Percentiles rank a stretch among this genome's conserved stretches.
phyloP scores from a whole-genome alignment of 1,140 invertebrate species.

The Dufourea novaeangliae region DNA sequence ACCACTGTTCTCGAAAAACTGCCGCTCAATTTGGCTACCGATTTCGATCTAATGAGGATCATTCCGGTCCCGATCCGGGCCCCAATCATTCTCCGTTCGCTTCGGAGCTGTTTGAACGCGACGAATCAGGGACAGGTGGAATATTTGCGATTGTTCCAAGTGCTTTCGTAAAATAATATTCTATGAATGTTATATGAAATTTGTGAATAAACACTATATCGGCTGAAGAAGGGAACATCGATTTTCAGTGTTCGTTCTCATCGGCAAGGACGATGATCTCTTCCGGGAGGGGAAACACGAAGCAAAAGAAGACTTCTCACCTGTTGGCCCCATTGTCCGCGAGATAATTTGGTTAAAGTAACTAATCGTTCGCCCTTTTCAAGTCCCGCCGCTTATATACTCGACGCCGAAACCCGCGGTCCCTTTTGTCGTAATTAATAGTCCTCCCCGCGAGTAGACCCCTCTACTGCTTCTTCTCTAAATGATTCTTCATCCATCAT shows the following conservation, averaged over 20 bases:
- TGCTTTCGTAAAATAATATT: background rate
- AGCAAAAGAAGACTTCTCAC: slow-evolving; percentile 67
- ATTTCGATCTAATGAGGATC: slow-evolving; percentile 57
- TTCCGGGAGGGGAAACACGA: slow-evolving; percentile 54
- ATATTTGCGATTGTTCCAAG: background rate
- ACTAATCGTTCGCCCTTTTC: slow-evolving; percentile 80
- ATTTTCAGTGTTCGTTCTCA: background rate
- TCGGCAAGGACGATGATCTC: slow-evolving; percentile 45
- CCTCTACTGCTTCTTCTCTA: slow-evolving; percentile 75
- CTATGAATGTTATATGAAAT: no score
- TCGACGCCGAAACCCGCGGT: slow-evolving; percentile 69
- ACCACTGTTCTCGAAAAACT: slow-evolving; percentile 38
- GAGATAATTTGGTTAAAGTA: slow-evolving; percentile 81
- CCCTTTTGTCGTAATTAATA: slow-evolving; percentile 82
- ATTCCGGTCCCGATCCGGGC: slow-evolving; percentile 36
- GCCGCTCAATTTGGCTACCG: slow-evolving; percentile 61
- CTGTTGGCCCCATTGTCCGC: slow-evolving; percentile 74
- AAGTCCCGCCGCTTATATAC: slow-evolving; percentile 72
- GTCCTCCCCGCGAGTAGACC: slow-evolving; percentile 73
- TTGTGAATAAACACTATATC: no score
- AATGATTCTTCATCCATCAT: slow-evolving; percentile 80
- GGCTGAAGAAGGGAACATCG: no score
- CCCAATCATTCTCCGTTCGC: slow-evolving; percentile 28
- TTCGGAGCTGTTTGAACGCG: background rate
- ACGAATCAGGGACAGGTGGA: background rate